Conservation (phyloP, 2,797 vertebrate genomes). For the Takifugu rubripes region DNA sequence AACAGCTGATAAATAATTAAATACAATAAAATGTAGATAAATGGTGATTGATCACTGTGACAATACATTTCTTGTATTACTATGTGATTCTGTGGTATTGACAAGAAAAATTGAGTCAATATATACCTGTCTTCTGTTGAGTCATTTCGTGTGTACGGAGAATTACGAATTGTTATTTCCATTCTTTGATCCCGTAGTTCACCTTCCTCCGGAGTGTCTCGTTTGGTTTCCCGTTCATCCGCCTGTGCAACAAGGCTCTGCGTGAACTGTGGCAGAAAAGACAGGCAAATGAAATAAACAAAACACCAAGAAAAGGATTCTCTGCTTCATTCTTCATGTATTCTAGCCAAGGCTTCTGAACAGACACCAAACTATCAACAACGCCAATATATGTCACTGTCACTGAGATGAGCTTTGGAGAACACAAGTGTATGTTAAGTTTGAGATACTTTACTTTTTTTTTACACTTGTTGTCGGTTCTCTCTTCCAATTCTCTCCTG, state of each 20-base stretch:
- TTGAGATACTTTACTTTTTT: slow-evolving; percentile 83
- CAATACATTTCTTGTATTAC: too few relatives aligned
- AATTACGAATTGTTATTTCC: slow-evolving; percentile 98
- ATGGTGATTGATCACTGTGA: too few relatives aligned
- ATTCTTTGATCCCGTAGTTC: slow-evolving; percentile 96
- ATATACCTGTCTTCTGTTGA: slow-evolving; percentile 91
- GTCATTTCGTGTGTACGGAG: slow-evolving; percentile 90
- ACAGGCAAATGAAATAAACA: neutral
- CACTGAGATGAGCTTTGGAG: too few relatives aligned
- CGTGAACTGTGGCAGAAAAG: slow-evolving; percentile 42
- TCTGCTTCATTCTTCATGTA: neutral
- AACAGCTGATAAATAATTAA: too few relatives aligned
- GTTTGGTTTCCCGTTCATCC: slow-evolving; percentile 96
- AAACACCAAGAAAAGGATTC: neutral
- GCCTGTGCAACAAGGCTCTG: slow-evolving; percentile 78
- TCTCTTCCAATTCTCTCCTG: slow-evolving; percentile 94
- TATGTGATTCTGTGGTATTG: too few relatives aligned
- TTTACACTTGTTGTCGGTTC: slow-evolving; percentile 84
- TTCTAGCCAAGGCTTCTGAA: neutral
- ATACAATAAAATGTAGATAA: too few relatives aligned
- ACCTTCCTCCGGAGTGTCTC: slow-evolving; percentile 97
- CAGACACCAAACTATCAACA: neutral
- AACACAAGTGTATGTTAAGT: neutral
- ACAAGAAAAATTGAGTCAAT: neutral
- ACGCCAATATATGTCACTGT: neutral